Conservation (phyloP, 2,113 vertebrate species). For the Microtus richardsoni region DNA sequence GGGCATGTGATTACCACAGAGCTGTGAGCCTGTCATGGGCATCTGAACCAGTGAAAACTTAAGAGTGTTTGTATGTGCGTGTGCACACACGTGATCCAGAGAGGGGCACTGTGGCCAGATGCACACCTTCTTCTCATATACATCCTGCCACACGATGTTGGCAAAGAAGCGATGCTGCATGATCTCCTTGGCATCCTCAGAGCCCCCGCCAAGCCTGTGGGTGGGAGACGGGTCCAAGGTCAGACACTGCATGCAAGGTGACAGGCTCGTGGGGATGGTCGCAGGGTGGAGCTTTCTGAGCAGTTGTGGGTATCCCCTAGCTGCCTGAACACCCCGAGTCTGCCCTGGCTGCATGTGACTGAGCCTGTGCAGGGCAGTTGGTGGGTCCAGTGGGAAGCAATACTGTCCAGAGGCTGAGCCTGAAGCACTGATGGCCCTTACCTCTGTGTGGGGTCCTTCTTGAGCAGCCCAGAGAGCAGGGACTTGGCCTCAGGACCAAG, state of each 20-base stretch:
- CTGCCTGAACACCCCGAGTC: not conserved
- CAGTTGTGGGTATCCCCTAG: not conserved
- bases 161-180: slow-evolving; percentile 98
- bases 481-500: slow-evolving; percentile 90
- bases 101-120: not conserved
- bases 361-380: not conserved
- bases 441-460: slow-evolving; percentile 91
- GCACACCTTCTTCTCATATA: slow-evolving; percentile 96
- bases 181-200: slow-evolving; percentile 98
- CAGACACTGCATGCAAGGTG: rapidly evolving
- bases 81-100: not conserved
- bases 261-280: not conserved
- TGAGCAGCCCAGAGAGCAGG: slow-evolving; percentile 89
- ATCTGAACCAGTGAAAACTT: not conserved
- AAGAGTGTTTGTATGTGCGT: not conserved
- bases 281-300: not conserved
- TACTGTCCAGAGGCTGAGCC: not conserved
- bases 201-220: slow-evolving; percentile 95
- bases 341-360: no score
- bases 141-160: slow-evolving; percentile 96
- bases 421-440: slow-evolving; percentile 50
- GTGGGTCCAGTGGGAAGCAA: no score
- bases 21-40: not conserved
- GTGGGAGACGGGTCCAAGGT: not conserved
- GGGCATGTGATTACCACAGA: not conserved